Percentiles rank a stretch among this genome's conserved stretches.
Evolutionary conservation across 2,888 invertebrate species (phyloP).

Genomic region (Cerceris rybyensis): DNA sequence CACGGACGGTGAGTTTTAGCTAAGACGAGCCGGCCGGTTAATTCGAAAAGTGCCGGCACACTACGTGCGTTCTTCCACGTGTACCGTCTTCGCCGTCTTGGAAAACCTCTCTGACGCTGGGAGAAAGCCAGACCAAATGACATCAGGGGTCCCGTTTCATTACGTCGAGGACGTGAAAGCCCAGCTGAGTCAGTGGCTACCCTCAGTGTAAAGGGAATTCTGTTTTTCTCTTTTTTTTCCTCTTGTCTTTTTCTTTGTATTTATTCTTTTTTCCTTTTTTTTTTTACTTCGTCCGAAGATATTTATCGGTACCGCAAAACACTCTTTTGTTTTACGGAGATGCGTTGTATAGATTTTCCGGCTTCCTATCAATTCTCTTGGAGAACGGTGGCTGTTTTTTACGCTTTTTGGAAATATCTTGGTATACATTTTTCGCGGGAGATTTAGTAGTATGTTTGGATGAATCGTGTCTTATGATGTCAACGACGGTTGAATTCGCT

Average conservation of each 20-base stretch:
- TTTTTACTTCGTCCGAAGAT: constrained; percentile 3
- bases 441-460: too few species aligned
- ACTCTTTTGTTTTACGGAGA: constrained; percentile 15
- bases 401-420: not conserved
- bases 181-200: constrained; percentile 66
- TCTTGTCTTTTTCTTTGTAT: constrained; percentile 1
- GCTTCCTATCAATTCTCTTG: not conserved
- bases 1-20: constrained; percentile 59
- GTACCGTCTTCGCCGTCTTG: constrained; percentile 47
- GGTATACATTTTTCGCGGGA: not conserved
- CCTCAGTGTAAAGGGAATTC: constrained; percentile 61
- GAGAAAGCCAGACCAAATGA: constrained; percentile 59
- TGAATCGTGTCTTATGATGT: too few species aligned
- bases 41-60: constrained; percentile 72
- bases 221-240: constrained; percentile 34
- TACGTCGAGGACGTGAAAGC: constrained; percentile 67
- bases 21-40: constrained; percentile 70
- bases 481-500: too few species aligned
- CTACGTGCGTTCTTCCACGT: constrained; percentile 40
- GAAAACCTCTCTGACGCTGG: constrained; percentile 52
- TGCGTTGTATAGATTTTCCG: not conserved
- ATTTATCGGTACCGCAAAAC: constrained; percentile 29
- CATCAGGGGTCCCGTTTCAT: constrained; percentile 67
- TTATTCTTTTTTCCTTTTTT: constrained; percentile 31
- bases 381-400: not conserved